A percentile compares a stretch with the other conserved stretches of the same genome.
phyloP scores from a whole-genome alignment of 2,113 vertebrate species.

The Collichthys lucidus region DNA sequence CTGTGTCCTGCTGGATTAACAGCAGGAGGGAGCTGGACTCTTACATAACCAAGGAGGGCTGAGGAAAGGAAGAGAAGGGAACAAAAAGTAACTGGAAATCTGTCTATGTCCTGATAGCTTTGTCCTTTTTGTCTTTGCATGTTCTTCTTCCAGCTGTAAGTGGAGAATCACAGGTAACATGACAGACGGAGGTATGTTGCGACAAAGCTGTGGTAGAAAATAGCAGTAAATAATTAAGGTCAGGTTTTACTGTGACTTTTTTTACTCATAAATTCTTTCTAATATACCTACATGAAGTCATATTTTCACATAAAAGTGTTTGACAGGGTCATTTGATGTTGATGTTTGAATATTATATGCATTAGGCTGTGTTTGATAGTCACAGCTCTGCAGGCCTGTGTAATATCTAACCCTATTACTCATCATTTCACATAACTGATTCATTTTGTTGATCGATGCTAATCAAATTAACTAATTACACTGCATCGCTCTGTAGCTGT shows the following conservation, averaged over 20 bases:
- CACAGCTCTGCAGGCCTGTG: not conserved
- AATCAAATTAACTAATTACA: constrained; percentile 27
- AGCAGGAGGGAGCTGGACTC: constrained; percentile 43
- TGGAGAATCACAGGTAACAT: not conserved
- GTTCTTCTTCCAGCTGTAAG: not conserved
- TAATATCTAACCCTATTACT: constrained; percentile 8
- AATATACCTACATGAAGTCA: not conserved
- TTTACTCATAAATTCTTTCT: too few species aligned
- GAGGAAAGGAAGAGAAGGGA: constrained; percentile 16
- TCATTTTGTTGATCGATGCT: constrained; percentile 14
- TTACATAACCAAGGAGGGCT: constrained; percentile 32
- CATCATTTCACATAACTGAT: constrained; percentile 8
- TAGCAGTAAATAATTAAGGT: too few species aligned
- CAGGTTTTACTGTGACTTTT: too few species aligned
- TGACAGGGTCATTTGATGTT: not conserved
- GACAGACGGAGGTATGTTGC: not conserved
- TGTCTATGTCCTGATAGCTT: not conserved
- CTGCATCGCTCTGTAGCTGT: not conserved
- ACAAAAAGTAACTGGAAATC: not conserved
- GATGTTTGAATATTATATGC: not conserved
- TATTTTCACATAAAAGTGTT: not conserved
- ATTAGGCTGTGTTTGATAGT: constrained; percentile 5
- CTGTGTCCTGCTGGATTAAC: constrained; percentile 44
- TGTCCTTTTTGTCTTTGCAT: not conserved
- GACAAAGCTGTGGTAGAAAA: not conserved